These are phyloP conservation scores for Malurus cyaneus DNA, from an alignment of 2,113 vertebrate genomes.

Conservation along the genomic window DNA sequence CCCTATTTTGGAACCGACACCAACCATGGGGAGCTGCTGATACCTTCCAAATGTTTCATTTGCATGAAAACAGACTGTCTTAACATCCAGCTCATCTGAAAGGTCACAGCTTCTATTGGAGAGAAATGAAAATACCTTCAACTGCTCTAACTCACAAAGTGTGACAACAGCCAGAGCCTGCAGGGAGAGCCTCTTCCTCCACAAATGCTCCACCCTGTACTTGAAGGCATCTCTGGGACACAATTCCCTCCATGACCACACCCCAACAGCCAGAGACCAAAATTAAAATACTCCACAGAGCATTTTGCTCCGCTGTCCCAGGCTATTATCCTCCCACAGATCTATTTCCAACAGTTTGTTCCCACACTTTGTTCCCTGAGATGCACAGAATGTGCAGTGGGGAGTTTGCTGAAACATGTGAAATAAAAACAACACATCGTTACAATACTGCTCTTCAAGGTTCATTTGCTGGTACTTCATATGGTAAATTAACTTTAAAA, in stretches of 20 bases:
- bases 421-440: neutral
- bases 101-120: neutral
- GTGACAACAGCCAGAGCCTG: neutral
- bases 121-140: neutral
- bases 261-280: neutral
- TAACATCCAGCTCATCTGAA: neutral
- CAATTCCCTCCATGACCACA: neutral
- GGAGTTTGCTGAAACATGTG: neutral
- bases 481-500: neutral
- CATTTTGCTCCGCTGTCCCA: neutral
- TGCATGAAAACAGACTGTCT: neutral
- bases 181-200: neutral
- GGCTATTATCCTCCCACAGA: neutral
- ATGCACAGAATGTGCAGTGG: rapidly evolving
- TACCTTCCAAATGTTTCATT: neutral
- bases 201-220: too few species aligned
- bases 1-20: too few species aligned
- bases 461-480: neutral
- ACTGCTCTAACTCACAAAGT: neutral
- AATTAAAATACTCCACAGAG: neutral
- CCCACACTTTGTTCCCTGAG: neutral
- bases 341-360: neutral
- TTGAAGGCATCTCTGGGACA: neutral
- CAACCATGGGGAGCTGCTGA: neutral
- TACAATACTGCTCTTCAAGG: neutral